Conservation (phyloP, 2,797 vertebrate genomes). For the Okamejei kenojei region DNA sequence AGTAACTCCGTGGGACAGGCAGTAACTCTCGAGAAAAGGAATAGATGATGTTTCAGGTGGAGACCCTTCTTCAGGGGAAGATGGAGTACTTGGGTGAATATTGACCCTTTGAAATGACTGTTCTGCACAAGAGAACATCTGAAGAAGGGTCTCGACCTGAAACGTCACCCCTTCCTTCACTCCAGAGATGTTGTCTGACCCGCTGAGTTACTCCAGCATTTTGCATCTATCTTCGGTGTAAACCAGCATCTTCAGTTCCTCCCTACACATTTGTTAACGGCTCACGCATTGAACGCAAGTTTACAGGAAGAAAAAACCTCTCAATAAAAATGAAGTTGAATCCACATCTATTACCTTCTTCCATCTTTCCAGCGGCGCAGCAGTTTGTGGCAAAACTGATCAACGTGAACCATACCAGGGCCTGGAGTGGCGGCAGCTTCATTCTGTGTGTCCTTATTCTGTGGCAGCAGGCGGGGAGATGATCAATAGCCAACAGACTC, state of each 20-base stretch:
- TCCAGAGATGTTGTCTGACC: too few species aligned
- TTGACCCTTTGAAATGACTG: not conserved
- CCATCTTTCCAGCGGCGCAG: fast-evolving
- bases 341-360: not conserved
- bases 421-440: not conserved
- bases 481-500: not conserved
- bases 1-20: too few species aligned
- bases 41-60: too few species aligned
- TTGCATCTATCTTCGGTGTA: too few species aligned
- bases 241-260: too few species aligned
- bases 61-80: too few species aligned
- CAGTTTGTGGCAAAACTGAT: not conserved
- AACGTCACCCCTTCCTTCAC: too few species aligned
- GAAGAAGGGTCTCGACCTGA: too few species aligned
- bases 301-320: not conserved
- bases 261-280: not conserved
- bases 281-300: not conserved
- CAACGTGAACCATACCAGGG: not conserved
- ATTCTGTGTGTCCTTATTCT: not conserved
- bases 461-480: not conserved
- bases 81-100: not conserved
- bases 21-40: too few species aligned
- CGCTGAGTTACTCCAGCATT: too few species aligned
- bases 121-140: not conserved
- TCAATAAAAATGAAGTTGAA: not conserved